Conservation (phyloP, 2,113 vertebrate genomes). For the Thymallus thymallus region DNA sequence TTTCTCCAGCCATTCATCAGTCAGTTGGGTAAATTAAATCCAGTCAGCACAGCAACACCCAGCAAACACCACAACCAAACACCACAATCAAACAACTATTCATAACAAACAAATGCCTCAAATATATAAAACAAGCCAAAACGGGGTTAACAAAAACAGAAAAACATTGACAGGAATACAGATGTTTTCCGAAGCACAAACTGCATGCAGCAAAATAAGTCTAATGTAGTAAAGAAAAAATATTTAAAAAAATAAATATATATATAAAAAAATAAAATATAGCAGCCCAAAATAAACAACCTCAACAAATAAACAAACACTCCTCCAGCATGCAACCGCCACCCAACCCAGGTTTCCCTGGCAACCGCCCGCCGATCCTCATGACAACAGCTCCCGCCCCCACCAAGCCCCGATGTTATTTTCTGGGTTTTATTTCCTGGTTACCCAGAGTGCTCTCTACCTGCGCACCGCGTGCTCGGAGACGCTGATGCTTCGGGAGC, state of each 20-base stretch:
- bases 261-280: no score
- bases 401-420: slow-evolving; percentile 48
- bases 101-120: no score
- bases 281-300: slow-evolving; percentile 46
- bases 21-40: slow-evolving; percentile 45
- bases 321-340: slow-evolving; percentile 83
- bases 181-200: slow-evolving; percentile 44
- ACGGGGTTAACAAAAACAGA: slow-evolving; percentile 39
- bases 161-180: slow-evolving; percentile 34
- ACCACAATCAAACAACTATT: no score
- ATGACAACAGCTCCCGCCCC: slow-evolving; percentile 54
- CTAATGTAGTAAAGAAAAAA: slow-evolving; percentile 20
- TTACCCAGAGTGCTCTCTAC: slow-evolving; percentile 87
- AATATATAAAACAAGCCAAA: slow-evolving; percentile 22
- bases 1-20: slow-evolving; percentile 30
- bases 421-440: slow-evolving; percentile 40
- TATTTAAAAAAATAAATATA: no score
- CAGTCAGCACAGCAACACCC: slow-evolving; percentile 31
- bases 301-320: slow-evolving; percentile 81
- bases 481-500: slow-evolving; percentile 99
- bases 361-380: slow-evolving; percentile 40
- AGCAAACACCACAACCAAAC: slow-evolving; percentile 37
- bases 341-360: slow-evolving; percentile 49
- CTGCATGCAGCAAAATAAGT: slow-evolving; percentile 56
- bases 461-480: slow-evolving; percentile 97